Evolutionary conservation across 2,888 invertebrate genomes (phyloP), one percentile per base, ranked within the genome.

Genomic region (Trypoxylon attenuatum): DNA sequence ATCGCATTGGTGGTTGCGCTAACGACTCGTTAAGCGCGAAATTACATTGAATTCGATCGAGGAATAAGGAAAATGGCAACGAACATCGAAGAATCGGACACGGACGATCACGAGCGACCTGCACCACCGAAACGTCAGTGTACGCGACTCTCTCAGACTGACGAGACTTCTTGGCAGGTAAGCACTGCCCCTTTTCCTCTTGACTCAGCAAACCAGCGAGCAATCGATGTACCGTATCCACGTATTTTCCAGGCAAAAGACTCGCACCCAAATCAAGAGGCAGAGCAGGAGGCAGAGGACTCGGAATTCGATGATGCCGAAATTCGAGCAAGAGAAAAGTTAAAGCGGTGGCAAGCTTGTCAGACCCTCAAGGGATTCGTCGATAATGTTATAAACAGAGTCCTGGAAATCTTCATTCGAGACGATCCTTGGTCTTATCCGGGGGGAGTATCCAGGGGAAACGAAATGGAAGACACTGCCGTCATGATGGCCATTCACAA

Each of bases 401-500:
- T 92, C n/a, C 80, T 93, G 62, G 93, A 93, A 79, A 89, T 89
- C 18, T 91, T 90, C 88, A 89, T 89, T 67, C 84, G 89, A 33
- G 87, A 88, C 25, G 89, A 90, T 8, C 87, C 88, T 8, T 78
- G 87, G 4, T 82, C 86, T 5, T 69, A 74, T 68, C 57, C 71
- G 10, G 81, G 87, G 43, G 88, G 88, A 21, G 85, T 87, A 63
- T 83, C 88, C 5, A 80, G 77, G 50, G 89, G 89, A 66, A 90
- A 90, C 25, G 89, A 89, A 61, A 89, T 93, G 79, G 93, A 92
- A 86, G 91, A 93, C 79, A 91, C 92, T 82, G 93, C 92, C 0
- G 93, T 93, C 55, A 87, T 91, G 23, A 93, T 93, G 93, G 93
- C 93, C 2, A 93, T 93, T 76, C 91, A 91, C 54, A 91, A 92